Evolutionary conservation across 2,888 invertebrate species (phyloP), one percentile per base, ranked within the genome.

Genomic region (Nineta flava): DNA sequence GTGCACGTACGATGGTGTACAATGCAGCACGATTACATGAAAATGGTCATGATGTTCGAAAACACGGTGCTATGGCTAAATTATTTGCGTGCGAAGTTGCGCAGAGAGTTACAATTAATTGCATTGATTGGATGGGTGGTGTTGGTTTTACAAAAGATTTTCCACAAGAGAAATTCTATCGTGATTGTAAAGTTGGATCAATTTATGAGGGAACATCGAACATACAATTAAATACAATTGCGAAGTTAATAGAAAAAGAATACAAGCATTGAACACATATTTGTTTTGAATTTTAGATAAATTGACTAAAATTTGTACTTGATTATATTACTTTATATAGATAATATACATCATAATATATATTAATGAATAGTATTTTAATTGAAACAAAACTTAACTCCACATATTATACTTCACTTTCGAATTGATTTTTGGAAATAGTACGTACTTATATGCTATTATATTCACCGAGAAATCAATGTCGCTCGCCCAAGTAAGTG

Each of bases 141-240:
- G 92, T 97, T 21, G 97, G 96, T 17, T 96, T 92, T 68, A 94
- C 94, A 0, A 87, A 84, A 59, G 93, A 94, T 61, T 95, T 88
- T 64, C 94, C 94, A 0, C 87, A 95, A 58, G 97, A 97, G 65
- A 97, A 97, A 15, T 94, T 79, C 72, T 97, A 87, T 71, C 74
- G 97, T 52, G 97, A 97, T 62, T 84, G 83, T 56, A 97, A 97
- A 73, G 92, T 96, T 57, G 97, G 96, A 17, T 86, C 93, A 19
- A 94, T 97, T 61, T 97, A 97, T 62, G 97, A 97, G 68, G 97
- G 97, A 50, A 96, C 97, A 13, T 87, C 87, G 58, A 97, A 97
- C 62, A 95, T 97, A 74, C 96, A 97, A 64, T 70, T 97, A 47
- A 92, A 83, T 59, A 97, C 97, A 1, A 96, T 97, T 61, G 95